Percentiles rank a stretch among this genome's conserved stretches.
These are phyloP conservation scores for Pseudococcus viburni DNA, from an alignment of 2,888 invertebrate genomes.

Conservation along the genomic window DNA sequence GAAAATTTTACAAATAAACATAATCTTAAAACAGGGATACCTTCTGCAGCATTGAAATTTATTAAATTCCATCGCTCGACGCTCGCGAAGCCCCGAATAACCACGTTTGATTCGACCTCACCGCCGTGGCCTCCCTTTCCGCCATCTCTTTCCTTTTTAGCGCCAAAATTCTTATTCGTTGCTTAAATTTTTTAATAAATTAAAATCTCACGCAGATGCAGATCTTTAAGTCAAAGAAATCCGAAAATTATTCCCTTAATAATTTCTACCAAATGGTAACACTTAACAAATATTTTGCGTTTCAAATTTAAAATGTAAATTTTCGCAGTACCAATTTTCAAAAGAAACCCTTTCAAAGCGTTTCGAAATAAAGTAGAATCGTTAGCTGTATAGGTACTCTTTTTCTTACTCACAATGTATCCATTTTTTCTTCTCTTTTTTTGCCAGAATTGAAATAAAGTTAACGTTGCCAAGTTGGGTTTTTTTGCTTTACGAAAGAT, in stretches of 20 bases:
- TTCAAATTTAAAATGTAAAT: constrained; percentile 27
- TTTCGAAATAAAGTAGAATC: constrained; percentile 26
- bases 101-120: not conserved
- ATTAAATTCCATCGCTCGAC: constrained; percentile 11
- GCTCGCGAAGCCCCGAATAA: not conserved
- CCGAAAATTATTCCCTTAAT: not conserved
- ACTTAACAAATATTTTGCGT: not conserved
- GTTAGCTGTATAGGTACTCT: not conserved
- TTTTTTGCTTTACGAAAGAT: not conserved
- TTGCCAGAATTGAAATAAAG: not conserved
- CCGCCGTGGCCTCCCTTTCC: not conserved
- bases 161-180: not conserved
- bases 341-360: constrained; percentile 22
- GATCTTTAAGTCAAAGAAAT: constrained; percentile 15
- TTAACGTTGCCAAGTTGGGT: not conserved
- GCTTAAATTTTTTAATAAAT: constrained; percentile 11
- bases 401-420: not conserved
- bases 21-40: constrained; percentile 19
- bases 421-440: not conserved
- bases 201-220: not conserved
- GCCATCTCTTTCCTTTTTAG: not conserved
- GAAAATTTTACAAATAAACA: constrained; percentile 51
- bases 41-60: not conserved
- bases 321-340: not conserved
- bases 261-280: constrained; percentile 13